Conservation (phyloP, 2,797 vertebrate genomes). For the Pteronotus mesoamericanus region DNA sequence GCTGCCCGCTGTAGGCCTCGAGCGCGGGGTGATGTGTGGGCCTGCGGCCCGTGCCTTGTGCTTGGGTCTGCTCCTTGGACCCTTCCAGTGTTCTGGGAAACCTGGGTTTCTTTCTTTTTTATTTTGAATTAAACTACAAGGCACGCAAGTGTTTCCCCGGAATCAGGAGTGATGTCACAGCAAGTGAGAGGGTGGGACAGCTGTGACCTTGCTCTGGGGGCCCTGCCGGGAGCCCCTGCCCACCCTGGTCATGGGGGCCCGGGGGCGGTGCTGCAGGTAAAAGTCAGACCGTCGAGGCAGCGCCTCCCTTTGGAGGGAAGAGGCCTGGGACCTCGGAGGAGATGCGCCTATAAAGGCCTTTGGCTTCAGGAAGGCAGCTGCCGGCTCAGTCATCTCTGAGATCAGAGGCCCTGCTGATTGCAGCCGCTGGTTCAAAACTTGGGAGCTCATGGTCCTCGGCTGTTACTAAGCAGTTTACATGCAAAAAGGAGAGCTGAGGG, state of each 20-base stretch:
- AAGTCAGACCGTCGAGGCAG: no score
- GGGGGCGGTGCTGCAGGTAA: not conserved
- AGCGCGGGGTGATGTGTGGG: not conserved
- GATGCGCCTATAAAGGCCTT: not conserved
- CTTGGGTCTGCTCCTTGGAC: not conserved
- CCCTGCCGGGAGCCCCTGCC: not conserved
- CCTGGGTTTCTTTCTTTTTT: not conserved
- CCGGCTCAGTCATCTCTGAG: not conserved
- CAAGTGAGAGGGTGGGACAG: not conserved
- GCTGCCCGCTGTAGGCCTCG: fast-evolving
- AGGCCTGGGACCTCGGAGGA: not conserved
- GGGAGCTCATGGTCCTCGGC: not conserved
- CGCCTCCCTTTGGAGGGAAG: fast-evolving
- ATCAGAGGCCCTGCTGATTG: not conserved
- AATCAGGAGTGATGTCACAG: not conserved
- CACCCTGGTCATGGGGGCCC: not conserved
- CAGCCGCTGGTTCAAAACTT: not conserved
- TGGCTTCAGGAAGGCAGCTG: not conserved
- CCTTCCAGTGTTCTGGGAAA: not conserved
- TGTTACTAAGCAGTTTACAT: not conserved
- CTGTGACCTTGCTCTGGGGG: not conserved
- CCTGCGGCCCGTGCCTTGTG: fast-evolving
- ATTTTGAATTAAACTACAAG: not conserved
- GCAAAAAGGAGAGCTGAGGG: not conserved
- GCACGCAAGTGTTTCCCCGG: not conserved